Base-by-base conservation (phyloP, 2,113 vertebrate species). In the Numida meleagris region DNA sequence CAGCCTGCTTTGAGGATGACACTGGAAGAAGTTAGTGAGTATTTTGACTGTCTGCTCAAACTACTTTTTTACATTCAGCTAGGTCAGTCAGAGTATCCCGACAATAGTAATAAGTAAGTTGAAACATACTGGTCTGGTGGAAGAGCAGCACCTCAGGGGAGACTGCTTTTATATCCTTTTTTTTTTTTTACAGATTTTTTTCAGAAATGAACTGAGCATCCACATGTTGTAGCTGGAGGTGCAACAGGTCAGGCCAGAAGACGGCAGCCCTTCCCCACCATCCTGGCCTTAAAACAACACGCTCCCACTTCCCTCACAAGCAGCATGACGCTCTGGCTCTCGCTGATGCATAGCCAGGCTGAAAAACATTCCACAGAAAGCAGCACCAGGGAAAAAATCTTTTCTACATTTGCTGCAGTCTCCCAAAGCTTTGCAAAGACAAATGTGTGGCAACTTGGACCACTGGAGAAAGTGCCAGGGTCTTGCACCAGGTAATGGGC, bases 41-140 rank as follows among this genome's bases (percentile, higher is more conserved):
- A 46, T 78, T 88, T 94, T 81, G 50, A 19, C 83, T 63, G 57
- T 72, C 77, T 75, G 34, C 57, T 92, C 33, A 58, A 81, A 75
- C 77, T 46, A 45, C 50, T 45, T 42, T 66, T 71, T 48, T 59
- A 23, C 61, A 7, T 78, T 81, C 66, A 86, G 25, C 33, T 72
- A 82, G 34, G 70, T 75, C 42, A 55, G 70, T 75, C 42, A 55
- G 55, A 65, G 14, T 75, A 86, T 20, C 25, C 61, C 86, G 81
- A 72, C 42, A 94, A 63, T 34, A 78, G 50, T 33, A 86, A 29
- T 25, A 43, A 16, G 5, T 82, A 57, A 57, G 23, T 78, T 38
- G 63, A 7, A 45, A 86, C 84, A 25, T 43, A 65, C 62, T 65
- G 40, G 40, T 40, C 19, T 65, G 40, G 18, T 31, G 29, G 40